Percentiles rank a stretch among this genome's conserved stretches.
These are phyloP conservation scores for Hippoglossus hippoglossus DNA, from an alignment of 2,797 vertebrate species.

Conservation along the genomic window DNA sequence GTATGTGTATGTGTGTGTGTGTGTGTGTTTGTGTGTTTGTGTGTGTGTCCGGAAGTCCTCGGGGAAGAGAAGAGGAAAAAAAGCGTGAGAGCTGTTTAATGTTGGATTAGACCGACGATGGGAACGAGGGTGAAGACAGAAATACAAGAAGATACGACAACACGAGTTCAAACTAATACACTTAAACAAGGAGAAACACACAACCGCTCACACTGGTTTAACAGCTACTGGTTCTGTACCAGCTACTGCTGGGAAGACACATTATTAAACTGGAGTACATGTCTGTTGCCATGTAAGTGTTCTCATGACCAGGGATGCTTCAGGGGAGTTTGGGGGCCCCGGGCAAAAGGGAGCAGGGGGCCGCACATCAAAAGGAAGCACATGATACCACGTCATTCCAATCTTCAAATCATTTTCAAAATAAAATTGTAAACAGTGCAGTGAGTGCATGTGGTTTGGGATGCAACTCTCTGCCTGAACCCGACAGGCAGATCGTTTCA, in stretches of 20 bases:
- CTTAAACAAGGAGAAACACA: neutral
- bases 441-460: too few relatives aligned
- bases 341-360: too few relatives aligned
- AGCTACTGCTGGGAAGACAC: neutral
- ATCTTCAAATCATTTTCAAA: too few relatives aligned
- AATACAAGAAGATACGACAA: constrained; percentile 44
- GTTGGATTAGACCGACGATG: constrained; percentile 65
- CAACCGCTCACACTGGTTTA: neutral
- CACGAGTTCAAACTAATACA: neutral
- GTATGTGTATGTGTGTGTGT: constrained; percentile 16
- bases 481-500: too few relatives aligned
- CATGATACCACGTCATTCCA: too few relatives aligned
- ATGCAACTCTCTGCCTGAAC: too few relatives aligned
- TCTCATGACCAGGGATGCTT: too few relatives aligned
- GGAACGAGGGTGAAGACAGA: constrained; percentile 57
- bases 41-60: constrained; percentile 43
- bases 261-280: neutral
- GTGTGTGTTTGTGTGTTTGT: constrained; percentile 28
- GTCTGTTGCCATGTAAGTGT: too few relatives aligned
- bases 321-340: too few relatives aligned
- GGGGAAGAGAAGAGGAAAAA: constrained; percentile 48
- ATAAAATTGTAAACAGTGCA: too few relatives aligned
- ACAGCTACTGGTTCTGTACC: neutral
- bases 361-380: too few relatives aligned
- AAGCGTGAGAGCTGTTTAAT: constrained; percentile 77